Evolutionary conservation across 2,113 vertebrate species (phyloP).

Genomic region (Symphodus melops): DNA sequence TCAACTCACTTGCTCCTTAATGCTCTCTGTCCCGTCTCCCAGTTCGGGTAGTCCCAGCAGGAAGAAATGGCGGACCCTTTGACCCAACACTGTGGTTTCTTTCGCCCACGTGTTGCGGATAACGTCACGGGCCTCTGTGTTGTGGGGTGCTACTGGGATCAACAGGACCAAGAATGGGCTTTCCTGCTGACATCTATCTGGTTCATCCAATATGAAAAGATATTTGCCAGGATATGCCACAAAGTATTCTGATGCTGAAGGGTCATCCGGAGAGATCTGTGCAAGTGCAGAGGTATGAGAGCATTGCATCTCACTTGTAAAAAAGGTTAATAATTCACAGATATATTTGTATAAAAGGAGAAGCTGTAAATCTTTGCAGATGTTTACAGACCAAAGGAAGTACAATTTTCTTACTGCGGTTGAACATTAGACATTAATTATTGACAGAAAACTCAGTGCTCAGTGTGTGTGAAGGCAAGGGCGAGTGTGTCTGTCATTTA

Average conservation of each 20-base stretch:
- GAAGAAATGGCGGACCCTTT: constrained; percentile 52
- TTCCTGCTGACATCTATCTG: constrained; percentile 41
- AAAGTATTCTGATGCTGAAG: neutral
- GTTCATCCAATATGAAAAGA: constrained; percentile 41
- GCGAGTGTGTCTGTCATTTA: too few species aligned
- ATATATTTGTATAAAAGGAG: neutral
- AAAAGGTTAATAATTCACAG: too few species aligned
- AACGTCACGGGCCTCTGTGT: constrained; percentile 41
- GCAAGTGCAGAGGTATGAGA: neutral
- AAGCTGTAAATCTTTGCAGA: too few species aligned
- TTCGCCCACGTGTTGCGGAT: constrained; percentile 60
- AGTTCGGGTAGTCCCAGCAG: constrained; percentile 38
- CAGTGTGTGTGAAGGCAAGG: too few species aligned
- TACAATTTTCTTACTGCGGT: too few species aligned
- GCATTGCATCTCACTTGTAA: neutral
- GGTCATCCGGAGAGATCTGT: neutral
- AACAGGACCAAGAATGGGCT: constrained; percentile 60
- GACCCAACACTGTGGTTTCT: constrained; percentile 1
- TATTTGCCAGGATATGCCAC: constrained; percentile 56
- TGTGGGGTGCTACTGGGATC: constrained; percentile 40
- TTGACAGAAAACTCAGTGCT: too few species aligned
- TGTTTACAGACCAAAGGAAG: too few species aligned
- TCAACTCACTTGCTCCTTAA: constrained; percentile 37
- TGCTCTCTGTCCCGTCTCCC: neutral
- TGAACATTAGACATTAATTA: too few species aligned